These are phyloP conservation scores for Hedya salicella DNA, from an alignment of 2,888 invertebrate species.

Conservation along the genomic window DNA sequence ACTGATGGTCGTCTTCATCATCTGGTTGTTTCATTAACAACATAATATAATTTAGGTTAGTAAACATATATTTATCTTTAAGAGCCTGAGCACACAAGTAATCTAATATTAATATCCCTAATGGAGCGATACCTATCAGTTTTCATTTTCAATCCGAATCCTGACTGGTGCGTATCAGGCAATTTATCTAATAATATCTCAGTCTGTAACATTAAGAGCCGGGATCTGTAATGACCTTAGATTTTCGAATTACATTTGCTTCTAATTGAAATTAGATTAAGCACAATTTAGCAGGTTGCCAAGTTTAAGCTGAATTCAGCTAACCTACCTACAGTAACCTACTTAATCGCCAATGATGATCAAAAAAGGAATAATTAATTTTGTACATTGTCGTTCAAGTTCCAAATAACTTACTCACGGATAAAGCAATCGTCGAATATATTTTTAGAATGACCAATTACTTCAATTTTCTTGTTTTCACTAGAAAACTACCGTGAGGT, in stretches of 20 bases:
- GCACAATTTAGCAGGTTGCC: neutral
- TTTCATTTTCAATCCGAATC: slow-evolving; percentile 42
- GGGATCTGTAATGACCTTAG: slow-evolving; percentile 31
- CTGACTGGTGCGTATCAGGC: slow-evolving; percentile 43
- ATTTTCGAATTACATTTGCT: slow-evolving; percentile 21
- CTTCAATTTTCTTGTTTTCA: too few relatives aligned
- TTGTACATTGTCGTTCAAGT: too few relatives aligned
- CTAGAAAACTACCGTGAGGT: too few relatives aligned
- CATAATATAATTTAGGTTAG: neutral
- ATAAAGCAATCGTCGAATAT: too few relatives aligned
- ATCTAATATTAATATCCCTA: slow-evolving; percentile 36
- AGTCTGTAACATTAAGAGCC: slow-evolving; percentile 18
- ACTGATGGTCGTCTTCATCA: too few relatives aligned
- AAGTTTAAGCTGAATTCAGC: neutral
- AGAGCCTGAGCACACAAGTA: neutral
- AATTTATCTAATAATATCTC: slow-evolving; percentile 45
- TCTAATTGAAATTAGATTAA: slow-evolving; percentile 1
- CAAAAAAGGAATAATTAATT: too few relatives aligned
- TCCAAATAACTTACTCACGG: too few relatives aligned
- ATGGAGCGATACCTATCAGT: slow-evolving; percentile 37
- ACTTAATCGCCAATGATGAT: too few relatives aligned
- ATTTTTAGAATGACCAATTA: too few relatives aligned
- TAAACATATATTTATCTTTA: neutral
- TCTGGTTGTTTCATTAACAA: too few relatives aligned
- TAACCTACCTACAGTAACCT: too few relatives aligned